These are phyloP conservation scores for Circaetus gallicus DNA, from an alignment of 2,113 vertebrate species.

Conservation along the genomic window DNA sequence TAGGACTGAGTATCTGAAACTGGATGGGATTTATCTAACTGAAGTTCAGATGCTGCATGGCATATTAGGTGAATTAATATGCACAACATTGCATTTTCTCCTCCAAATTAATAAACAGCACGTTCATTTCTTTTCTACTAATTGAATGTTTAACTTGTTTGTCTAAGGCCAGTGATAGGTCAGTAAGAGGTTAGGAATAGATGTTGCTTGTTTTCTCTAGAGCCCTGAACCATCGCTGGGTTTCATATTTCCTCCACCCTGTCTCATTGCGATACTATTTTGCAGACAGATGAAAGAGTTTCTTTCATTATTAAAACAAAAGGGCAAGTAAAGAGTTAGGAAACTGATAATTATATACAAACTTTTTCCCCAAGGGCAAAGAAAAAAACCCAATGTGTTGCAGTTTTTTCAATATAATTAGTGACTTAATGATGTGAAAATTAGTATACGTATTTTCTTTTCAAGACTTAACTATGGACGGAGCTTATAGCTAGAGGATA, in stretches of 20 bases:
- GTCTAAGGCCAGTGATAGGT: slow-evolving; percentile 36
- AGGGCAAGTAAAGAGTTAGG: slow-evolving; percentile 42
- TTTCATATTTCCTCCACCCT: slow-evolving; percentile 32
- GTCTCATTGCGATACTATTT: slow-evolving; percentile 14
- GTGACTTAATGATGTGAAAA: slow-evolving; percentile 32
- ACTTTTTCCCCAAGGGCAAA: not conserved
- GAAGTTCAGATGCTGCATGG: not conserved
- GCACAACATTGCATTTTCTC: not conserved
- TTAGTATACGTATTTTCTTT: slow-evolving; percentile 46
- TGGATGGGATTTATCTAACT: not conserved
- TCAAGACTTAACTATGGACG: not conserved
- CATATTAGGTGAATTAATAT: slow-evolving; percentile 31
- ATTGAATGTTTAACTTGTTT: slow-evolving; percentile 67
- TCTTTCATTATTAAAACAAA: slow-evolving; percentile 45
- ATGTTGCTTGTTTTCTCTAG: slow-evolving; percentile 39
- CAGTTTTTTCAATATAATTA: slow-evolving; percentile 21
- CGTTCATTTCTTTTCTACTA: slow-evolving; percentile 28
- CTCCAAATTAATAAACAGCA: slow-evolving; percentile 52
- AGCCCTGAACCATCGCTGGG: not conserved
- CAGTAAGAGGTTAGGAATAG: slow-evolving; percentile 23
- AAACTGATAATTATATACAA: slow-evolving; percentile 38
- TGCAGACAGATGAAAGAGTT: slow-evolving; percentile 33
- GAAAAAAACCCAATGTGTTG: slow-evolving; percentile 6
- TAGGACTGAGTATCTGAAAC: not conserved
- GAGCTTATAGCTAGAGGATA: slow-evolving; percentile 6